Base-by-base conservation (phyloP, 2,797 vertebrate species). In the Bryconaethiops microstoma region DNA sequence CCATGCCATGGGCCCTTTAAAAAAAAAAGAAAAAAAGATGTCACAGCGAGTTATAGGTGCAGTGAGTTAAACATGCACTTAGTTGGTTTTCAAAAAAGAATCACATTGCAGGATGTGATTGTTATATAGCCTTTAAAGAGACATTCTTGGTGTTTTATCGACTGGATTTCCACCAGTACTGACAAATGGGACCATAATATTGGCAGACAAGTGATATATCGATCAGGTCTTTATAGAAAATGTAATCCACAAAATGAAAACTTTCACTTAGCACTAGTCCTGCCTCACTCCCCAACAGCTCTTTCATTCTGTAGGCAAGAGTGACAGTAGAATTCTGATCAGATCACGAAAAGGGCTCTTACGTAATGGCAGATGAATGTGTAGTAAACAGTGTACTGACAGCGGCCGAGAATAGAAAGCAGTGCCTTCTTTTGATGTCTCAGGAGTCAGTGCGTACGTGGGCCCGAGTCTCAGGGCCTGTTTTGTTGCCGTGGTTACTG, bases 301-400 rank as follows among this genome's bases (percentile, higher is more conserved):
- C 64, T 54, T 16, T 70, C 48, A 50, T 45, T 54, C 35, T 25
- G 21, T 17, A 50, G 16, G n/a, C 57, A 25, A 80, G 50, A 55
- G 17, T 70, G 63, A 50, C 8, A 72, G 14, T 54, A 40, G 12
- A 65, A 65, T 39, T 73, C 29, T 57, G 16, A 45, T 60, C 57
- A 81, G 35, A 52, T 52, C 10, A 52, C 40, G 25, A 23, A 77
- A 35, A 42, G 23, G 7, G 40, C 21, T 77, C 74, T 80, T 81
- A 82, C 86, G 79, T 64, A 76, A 65, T 81, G 52, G 59, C 78
- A 86, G 83, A 81, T 39, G 65, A 86, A 83, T 88, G 7, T 81
- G 76, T 86, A 72, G 63, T 83, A 90, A 87, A 77, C 75, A 67
- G 67, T 83, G 81, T 82, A 79, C 45, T 84, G 60, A 65, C 25